Percentiles rank a stretch among this genome's conserved stretches.
Conservation (phyloP, 2,888 invertebrate species). For the Dryobotodes eremita region DNA sequence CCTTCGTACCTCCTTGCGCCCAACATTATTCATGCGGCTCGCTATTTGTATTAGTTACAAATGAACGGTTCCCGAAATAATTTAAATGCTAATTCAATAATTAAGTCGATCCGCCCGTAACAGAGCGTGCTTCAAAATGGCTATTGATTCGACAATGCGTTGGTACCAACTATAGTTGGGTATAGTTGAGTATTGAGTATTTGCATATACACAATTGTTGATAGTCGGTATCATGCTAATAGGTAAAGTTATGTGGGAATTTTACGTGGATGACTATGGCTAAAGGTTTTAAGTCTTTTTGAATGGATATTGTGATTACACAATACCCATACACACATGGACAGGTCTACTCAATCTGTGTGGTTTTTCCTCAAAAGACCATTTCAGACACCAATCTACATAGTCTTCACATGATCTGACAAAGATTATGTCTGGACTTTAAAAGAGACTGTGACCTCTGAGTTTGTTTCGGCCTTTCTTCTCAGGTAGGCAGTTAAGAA, state of each 20-base stretch:
- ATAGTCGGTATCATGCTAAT: slow-evolving; percentile 49
- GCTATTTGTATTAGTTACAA: slow-evolving; percentile 91
- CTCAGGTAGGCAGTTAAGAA: too few species aligned
- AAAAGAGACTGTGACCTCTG: too few species aligned
- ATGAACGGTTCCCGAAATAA: slow-evolving; percentile 91
- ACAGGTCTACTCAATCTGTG: too few species aligned
- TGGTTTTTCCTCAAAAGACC: too few species aligned
- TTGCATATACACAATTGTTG: slow-evolving; percentile 57
- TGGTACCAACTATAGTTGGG: slow-evolving; percentile 59
- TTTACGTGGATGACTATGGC: slow-evolving; percentile 20
- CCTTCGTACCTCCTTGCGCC: slow-evolving; percentile 70
- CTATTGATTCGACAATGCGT: slow-evolving; percentile 82
- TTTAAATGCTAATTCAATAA: slow-evolving; percentile 91
- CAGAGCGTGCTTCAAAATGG: slow-evolving; percentile 79
- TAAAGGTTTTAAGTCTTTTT: slow-evolving; percentile 29
- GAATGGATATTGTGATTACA: slow-evolving; percentile 19
- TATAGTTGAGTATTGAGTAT: slow-evolving; percentile 36
- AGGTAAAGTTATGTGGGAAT: slow-evolving; percentile 52
- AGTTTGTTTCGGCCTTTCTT: too few species aligned
- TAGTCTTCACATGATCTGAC: too few species aligned
- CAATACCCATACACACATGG: background rate
- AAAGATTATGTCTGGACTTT: too few species aligned
- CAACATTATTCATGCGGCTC: slow-evolving; percentile 89
- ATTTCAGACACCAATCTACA: too few species aligned
- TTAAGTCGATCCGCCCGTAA: slow-evolving; percentile 88